Conservation (phyloP, 2,797 vertebrate species). For the Sphaeramia orbicularis region DNA sequence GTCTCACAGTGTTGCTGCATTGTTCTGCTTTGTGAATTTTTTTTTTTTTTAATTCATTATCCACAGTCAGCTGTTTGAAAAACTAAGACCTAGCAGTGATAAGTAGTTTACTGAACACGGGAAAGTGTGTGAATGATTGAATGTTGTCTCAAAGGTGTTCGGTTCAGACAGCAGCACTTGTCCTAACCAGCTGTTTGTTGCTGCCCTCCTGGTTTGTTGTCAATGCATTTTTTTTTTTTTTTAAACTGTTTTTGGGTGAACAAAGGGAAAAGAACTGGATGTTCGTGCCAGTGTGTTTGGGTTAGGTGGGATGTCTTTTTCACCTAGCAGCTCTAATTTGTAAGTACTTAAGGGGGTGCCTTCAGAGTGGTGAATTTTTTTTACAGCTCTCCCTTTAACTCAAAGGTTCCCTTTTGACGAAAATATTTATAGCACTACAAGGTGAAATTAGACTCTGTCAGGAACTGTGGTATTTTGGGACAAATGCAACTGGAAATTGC, state of each 20-base stretch:
- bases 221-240: constrained; percentile 67
- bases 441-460: constrained; percentile 73
- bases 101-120: constrained; percentile 50
- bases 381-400: constrained; percentile 79
- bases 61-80: constrained; percentile 21
- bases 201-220: constrained; percentile 53
- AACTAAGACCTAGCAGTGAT: constrained; percentile 21
- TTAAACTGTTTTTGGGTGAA: constrained; percentile 82
- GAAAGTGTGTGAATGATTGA: constrained; percentile 32
- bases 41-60: constrained; percentile 1
- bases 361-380: constrained; percentile 56
- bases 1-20: constrained; percentile 23
- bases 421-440: constrained; percentile 85
- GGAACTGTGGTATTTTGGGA: constrained; percentile 74
- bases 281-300: constrained; percentile 53
- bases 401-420: constrained; percentile 56
- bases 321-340: constrained; percentile 62
- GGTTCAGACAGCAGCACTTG: constrained; percentile 35
- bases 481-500: constrained; percentile 65
- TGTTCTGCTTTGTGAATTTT: background rate
- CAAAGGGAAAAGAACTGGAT: constrained; percentile 92
- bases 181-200: constrained; percentile 43
- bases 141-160: constrained; percentile 43
- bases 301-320: constrained; percentile 47
- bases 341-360: constrained; percentile 76